phyloP scores from a whole-genome alignment of 2,888 invertebrate genomes.

The Volucella inanis region DNA sequence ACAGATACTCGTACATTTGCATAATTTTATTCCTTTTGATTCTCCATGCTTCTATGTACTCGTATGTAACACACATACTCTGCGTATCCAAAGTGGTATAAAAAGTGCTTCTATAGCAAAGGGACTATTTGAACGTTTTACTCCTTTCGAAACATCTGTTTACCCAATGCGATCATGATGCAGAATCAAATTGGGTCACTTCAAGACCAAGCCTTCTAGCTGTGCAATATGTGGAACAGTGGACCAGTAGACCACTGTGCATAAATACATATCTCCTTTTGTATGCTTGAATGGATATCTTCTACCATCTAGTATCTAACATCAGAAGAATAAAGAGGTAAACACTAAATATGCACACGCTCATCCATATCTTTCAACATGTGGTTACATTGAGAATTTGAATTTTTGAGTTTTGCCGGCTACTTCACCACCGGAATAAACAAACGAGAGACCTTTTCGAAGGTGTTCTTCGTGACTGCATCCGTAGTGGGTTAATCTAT shows the following conservation, averaged over 20 bases:
- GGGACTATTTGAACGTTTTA: too few relatives aligned
- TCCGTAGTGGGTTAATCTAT: too few relatives aligned
- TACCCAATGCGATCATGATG: constrained; percentile 8
- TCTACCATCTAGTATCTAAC: too few relatives aligned
- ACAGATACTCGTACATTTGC: too few relatives aligned
- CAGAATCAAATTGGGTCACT: constrained; percentile 1
- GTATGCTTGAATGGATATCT: too few relatives aligned
- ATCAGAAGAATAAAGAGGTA: background rate
- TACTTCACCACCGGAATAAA: background rate
- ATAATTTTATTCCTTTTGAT: too few relatives aligned
- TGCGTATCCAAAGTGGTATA: too few relatives aligned
- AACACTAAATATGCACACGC: constrained; percentile 12
- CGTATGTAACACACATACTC: too few relatives aligned
- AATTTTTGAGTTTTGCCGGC: background rate
- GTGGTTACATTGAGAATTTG: constrained; percentile 5
- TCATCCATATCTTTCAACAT: constrained; percentile 2
- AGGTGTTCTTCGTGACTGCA: too few relatives aligned
- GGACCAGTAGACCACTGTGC: constrained; percentile 1
- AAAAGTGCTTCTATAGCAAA: too few relatives aligned
- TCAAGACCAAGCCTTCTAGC: background rate
- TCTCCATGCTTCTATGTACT: too few relatives aligned
- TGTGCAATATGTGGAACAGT: background rate
- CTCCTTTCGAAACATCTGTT: constrained; percentile 1
- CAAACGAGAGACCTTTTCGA: background rate
- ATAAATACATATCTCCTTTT: background rate